phyloP scores from a whole-genome alignment of 2,888 invertebrate species.

The Villa cingulata region DNA sequence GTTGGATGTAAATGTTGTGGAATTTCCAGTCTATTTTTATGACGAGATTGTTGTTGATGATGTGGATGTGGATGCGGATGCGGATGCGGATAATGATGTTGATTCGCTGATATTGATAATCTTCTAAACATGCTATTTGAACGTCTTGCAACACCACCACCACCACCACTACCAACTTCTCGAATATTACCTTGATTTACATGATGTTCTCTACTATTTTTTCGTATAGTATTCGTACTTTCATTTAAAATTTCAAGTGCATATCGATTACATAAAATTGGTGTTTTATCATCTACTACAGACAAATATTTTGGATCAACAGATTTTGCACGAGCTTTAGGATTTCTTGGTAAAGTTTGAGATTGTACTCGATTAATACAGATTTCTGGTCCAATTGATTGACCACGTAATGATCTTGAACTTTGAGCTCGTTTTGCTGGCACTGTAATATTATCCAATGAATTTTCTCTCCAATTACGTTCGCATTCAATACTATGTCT shows the following conservation, averaged over 20 bases:
- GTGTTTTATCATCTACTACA: constrained; percentile 36
- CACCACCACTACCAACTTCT: neutral
- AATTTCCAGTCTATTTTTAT: constrained; percentile 28
- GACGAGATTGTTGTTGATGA: constrained; percentile 18
- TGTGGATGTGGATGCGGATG: neutral
- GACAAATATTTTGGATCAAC: constrained; percentile 27
- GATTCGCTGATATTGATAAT: constrained; percentile 20
- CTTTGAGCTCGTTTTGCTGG: constrained; percentile 27
- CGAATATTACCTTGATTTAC: constrained; percentile 11
- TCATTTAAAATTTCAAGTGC: constrained; percentile 40
- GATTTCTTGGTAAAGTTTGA: constrained; percentile 15
- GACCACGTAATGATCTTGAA: constrained; percentile 25
- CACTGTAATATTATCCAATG: constrained; percentile 25
- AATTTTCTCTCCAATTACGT: constrained; percentile 18
- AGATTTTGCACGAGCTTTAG: constrained; percentile 26
- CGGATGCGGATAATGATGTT: constrained; percentile 17
- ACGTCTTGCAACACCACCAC: neutral
- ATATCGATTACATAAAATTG: constrained; percentile 58
- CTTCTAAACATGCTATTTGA: constrained; percentile 1
- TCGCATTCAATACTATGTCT: constrained; percentile 39
- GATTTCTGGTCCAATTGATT: constrained; percentile 11
- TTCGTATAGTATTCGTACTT: constrained; percentile 10
- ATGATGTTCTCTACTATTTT: constrained; percentile 1
- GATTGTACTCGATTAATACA: constrained; percentile 25
- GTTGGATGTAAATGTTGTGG: constrained; percentile 19